These are phyloP conservation scores for Tetrao urogallus DNA, from an alignment of 2,113 vertebrate genomes.

Conservation along the genomic window DNA sequence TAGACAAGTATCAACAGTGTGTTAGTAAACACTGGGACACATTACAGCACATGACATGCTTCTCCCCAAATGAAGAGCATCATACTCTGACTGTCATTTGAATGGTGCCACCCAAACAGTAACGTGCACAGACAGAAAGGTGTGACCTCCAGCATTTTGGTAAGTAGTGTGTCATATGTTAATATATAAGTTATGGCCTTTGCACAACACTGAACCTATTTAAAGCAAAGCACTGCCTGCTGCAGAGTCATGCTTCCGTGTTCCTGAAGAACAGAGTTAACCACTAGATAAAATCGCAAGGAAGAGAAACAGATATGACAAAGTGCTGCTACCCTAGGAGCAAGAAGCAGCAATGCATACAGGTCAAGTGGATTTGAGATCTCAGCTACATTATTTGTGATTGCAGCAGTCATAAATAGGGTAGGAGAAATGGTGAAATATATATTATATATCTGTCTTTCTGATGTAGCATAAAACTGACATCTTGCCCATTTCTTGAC, in stretches of 20 bases:
- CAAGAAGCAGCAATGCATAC: conserved; percentile 3
- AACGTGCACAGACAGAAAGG: background rate
- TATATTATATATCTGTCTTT: conserved; percentile 59
- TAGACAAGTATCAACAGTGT: background rate
- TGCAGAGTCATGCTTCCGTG: background rate
- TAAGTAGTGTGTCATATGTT: background rate
- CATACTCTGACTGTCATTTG: background rate
- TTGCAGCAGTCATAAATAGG: conserved; percentile 69
- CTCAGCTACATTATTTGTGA: conserved; percentile 59
- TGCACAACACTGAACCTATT: background rate
- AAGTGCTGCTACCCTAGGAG: background rate
- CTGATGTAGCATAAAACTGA: conserved; percentile 65
- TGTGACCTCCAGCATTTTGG: background rate
- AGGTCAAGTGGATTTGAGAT: conserved; percentile 31
- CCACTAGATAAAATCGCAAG: background rate
- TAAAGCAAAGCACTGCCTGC: background rate
- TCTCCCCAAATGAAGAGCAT: background rate
- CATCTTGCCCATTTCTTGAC: conserved; percentile 50
- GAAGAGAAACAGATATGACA: background rate
- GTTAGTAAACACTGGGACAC: fast-evolving
- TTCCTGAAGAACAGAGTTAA: background rate
- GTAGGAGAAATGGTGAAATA: conserved; percentile 47
- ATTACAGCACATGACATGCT: background rate
- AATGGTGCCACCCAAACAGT: background rate
- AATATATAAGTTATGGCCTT: background rate